Evolutionary conservation across 2,888 invertebrate genomes (phyloP).

Genomic region (Melanotus villosus): DNA sequence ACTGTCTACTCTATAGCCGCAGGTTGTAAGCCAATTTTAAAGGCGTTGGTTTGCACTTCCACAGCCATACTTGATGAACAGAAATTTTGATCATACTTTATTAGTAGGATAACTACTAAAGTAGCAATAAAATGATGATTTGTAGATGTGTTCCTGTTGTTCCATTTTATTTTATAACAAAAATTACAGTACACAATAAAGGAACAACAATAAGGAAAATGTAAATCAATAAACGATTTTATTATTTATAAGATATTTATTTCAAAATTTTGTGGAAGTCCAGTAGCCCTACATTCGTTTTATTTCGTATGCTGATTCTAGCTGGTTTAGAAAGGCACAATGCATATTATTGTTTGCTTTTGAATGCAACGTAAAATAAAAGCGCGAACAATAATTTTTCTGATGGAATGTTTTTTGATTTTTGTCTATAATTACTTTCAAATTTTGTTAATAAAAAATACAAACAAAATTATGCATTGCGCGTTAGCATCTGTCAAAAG

Average conservation of each 20-base stretch:
- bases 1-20: too few relatives aligned
- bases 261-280: constrained; percentile 70
- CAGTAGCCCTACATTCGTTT: constrained; percentile 68
- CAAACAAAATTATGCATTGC: constrained; percentile 53
- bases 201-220: neutral
- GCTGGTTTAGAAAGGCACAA: constrained; percentile 56
- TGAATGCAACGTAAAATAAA: constrained; percentile 10
- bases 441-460: constrained; percentile 38
- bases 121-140: too few relatives aligned
- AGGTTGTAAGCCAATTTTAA: too few relatives aligned
- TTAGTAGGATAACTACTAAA: too few relatives aligned
- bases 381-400: constrained; percentile 5
- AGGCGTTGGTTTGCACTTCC: too few relatives aligned
- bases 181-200: too few relatives aligned
- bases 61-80: too few relatives aligned
- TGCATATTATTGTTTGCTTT: constrained; percentile 52
- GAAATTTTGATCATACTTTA: too few relatives aligned
- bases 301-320: constrained; percentile 66
- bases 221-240: constrained; percentile 4
- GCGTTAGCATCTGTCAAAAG: constrained; percentile 49
- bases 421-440: constrained; percentile 28
- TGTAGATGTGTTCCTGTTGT: too few relatives aligned
- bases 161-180: too few relatives aligned
- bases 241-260: constrained; percentile 67
- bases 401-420: constrained; percentile 53